Base-by-base conservation (phyloP, 2,888 invertebrate genomes). In the Tiliacea aurago region DNA sequence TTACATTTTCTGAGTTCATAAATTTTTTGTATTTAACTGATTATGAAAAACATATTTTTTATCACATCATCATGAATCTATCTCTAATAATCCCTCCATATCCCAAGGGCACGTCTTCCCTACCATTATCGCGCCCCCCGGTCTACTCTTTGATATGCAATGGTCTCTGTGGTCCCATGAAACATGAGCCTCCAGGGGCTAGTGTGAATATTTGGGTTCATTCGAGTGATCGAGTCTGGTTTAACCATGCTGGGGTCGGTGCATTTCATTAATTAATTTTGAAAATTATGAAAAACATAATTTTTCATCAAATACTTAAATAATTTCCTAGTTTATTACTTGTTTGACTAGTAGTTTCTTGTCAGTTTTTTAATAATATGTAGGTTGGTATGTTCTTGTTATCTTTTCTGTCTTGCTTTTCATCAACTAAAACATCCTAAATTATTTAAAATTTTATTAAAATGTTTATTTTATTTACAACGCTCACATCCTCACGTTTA, bases 391-490 rank as follows among this genome's bases (percentile, higher is more conserved):
- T n/a, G 23, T 28, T 15, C 20, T 55, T 4, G 20, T 41, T 41
- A 23, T 15, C 10, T 28, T 18, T 18, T 37, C 20, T 2, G 13
- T 23, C 6, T 71, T 49, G 2, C 7, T 49, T 70, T 23, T 41
- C 23, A 72, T 28, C 33, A 55, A 82, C 43, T 43, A 83, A 62
- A 63, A 47, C 28, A 47, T 56, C 3, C 15, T 33, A 59, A 59
- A 18, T 6, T 18, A 55, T 13, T 78, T n/a, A 20, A 47, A 6
- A 0, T 59, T 83, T 83, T 78, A 78, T 79, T 83, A 58, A 66
- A 63, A 62, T 18, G 20, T 13, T 56, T 53, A 20, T 62, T 15
- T 23, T 80, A 80, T 80, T 73, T 80, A 80, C 73, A 80, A 62
- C 9, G 49, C 41, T 63, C 20, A 45, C 64, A 56, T 83, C 55